Base-by-base conservation (phyloP, 2,888 invertebrate species). In the Catocala nupta region DNA sequence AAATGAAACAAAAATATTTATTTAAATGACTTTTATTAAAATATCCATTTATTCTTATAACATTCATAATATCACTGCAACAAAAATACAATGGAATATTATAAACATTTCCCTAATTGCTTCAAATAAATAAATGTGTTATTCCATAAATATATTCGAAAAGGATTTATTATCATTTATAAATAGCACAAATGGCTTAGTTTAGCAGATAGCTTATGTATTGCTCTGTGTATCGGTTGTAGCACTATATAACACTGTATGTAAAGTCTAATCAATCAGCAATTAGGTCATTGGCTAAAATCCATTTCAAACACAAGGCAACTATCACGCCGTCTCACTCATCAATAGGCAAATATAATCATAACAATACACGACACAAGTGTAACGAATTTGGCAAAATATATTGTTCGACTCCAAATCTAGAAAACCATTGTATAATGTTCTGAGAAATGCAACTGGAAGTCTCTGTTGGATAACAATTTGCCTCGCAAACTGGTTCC, bases 1-100 rank as follows among this genome's bases (percentile, higher is more conserved):
- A 55, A 84, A 88, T 86, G 74, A 89, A 89, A 90, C 82, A 78
- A 68, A 61, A 80, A 81, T 82, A 79, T 59, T 39, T 91, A 92
- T 91, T 93, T 91, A 92, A 91, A 93, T 93, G 92, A 93, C 92
- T 93, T 93, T 93, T 93, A 94, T 93, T 94, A 93, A 94, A 94
- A 94, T 94, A 94, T 94, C 92, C 93, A 94, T 94, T 93, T 94
- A 93, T 93, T 94, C 93, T 93, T 93, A 94, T 93, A 94, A 94
- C 93, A 94, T 93, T 91, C 93, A 93, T 93, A 93, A 93, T 94
- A 94, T 94, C 93, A 93, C 93, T 93, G 93, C 93, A 94, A 94
- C 90, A 90, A 91, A 93, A 94, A 92, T 93, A 94, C 93, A 94
- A 93, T 93, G 93, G 87, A 93, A 92, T 92, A 93, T 93, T 92